Evolutionary conservation across 1,140 invertebrate species (phyloP).

Genomic region (Cotesia vestalis): DNA sequence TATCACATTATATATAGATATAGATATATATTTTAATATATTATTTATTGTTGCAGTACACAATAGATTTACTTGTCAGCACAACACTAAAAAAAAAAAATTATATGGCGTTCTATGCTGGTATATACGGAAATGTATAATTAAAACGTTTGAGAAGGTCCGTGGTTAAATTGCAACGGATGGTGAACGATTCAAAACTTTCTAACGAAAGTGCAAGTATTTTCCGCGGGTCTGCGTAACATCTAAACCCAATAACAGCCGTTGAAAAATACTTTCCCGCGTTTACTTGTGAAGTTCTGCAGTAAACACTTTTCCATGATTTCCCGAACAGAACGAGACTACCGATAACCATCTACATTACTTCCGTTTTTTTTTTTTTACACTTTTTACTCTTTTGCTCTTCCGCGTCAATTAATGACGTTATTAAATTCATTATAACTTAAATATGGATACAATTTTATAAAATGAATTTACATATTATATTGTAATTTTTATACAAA

Average conservation of each 20-base stretch:
- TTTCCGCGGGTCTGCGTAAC: constrained; percentile 59
- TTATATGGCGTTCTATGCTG: neutral
- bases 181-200: constrained; percentile 61
- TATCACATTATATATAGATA: too few species aligned
- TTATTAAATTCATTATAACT: neutral
- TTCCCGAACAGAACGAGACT: constrained; percentile 46
- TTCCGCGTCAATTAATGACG: constrained; percentile 29
- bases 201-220: constrained; percentile 66
- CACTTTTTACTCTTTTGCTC: neutral
- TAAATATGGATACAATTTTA: neutral
- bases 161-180: constrained; percentile 47
- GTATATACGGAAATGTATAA: constrained; percentile 4
- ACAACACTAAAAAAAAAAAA: too few species aligned
- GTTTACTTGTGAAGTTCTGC: neutral
- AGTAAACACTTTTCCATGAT: constrained; percentile 52
- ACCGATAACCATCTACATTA: constrained; percentile 29
- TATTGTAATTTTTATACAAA: too few species aligned
- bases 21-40: too few species aligned
- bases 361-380: constrained; percentile 30
- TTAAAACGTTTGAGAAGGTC: constrained; percentile 10
- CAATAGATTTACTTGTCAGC: too few species aligned
- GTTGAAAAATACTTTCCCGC: constrained; percentile 30
- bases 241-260: constrained; percentile 15
- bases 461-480: too few species aligned
- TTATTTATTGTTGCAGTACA: too few species aligned